phyloP scores from a whole-genome alignment of 2,888 invertebrate species.

The Drosophila infuscata region DNA sequence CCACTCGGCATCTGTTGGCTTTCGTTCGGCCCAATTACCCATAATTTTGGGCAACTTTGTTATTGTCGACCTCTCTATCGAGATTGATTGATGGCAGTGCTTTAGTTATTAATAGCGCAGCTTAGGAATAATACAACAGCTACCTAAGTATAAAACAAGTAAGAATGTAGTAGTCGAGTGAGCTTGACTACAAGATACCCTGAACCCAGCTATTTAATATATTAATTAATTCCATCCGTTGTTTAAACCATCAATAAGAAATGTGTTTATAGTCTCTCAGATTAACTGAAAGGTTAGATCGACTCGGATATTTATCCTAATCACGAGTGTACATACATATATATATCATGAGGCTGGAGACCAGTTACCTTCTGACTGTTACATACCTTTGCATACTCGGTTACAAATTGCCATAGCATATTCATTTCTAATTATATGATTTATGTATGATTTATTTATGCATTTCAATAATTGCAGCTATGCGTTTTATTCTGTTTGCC shows the following conservation, averaged over 20 bases:
- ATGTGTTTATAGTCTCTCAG: neutral
- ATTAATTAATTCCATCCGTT: neutral
- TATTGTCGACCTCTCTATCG: neutral
- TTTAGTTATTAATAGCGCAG: constrained; percentile 5
- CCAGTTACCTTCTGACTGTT: neutral
- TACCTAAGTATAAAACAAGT: neutral
- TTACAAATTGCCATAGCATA: neutral
- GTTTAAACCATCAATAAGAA: too few species aligned
- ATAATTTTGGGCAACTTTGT: constrained; percentile 14
- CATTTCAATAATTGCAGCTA: neutral
- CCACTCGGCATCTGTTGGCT: constrained; percentile 4
- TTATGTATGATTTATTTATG: neutral
- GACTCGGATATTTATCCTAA: neutral
- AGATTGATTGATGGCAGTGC: constrained; percentile 2
- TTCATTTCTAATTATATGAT: neutral
- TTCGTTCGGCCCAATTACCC: constrained; percentile 26
- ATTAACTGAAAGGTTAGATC: neutral
- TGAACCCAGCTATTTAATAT: neutral
- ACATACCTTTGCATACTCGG: neutral
- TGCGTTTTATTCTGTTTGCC: neutral
- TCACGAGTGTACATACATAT: neutral
- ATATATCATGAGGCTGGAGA: neutral
- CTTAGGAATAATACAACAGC: neutral
- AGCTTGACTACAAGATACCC: neutral
- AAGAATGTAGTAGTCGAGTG: neutral